A percentile compares a stretch with the other conserved stretches of the same genome.
Evolutionary conservation across 2,888 invertebrate species (phyloP).

Genomic region (Spodoptera littoralis): DNA sequence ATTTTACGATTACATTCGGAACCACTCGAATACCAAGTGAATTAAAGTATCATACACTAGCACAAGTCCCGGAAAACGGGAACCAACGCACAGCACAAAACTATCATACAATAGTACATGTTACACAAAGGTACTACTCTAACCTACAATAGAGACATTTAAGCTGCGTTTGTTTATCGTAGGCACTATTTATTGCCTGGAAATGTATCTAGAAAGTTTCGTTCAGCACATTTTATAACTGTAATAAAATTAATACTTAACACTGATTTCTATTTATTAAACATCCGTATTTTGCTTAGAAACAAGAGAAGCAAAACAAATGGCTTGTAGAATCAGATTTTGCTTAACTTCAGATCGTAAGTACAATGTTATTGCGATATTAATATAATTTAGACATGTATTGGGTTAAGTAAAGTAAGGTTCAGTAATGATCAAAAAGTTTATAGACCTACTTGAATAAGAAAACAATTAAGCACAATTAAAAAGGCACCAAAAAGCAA

Average conservation of each 20-base stretch:
- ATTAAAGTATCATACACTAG: not conserved
- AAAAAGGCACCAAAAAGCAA: too few species aligned
- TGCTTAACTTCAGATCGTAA: not conserved
- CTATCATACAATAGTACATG: conserved; percentile 12
- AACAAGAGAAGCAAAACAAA: conserved; percentile 9
- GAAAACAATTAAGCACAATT: too few species aligned
- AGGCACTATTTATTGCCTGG: conserved; percentile 38
- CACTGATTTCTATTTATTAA: conserved; percentile 38
- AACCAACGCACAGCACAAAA: conserved; percentile 35
- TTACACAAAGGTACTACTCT: conserved; percentile 46
- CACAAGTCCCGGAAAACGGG: conserved; percentile 26
- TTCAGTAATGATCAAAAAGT: too few species aligned
- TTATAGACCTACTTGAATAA: too few species aligned
- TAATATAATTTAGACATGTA: too few species aligned
- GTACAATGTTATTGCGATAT: too few species aligned
- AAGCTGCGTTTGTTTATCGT: conserved; percentile 37
- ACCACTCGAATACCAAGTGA: too few species aligned
- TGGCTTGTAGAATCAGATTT: conserved; percentile 1
- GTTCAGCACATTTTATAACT: conserved; percentile 22
- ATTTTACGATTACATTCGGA: too few species aligned
- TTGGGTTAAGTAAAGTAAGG: too few species aligned
- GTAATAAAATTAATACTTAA: conserved; percentile 38
- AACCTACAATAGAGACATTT: conserved; percentile 45
- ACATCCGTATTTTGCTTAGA: conserved; percentile 14
- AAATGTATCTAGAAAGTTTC: conserved; percentile 41